phyloP scores from a whole-genome alignment of 2,113 vertebrate genomes.

The Corythornis madagascariensis region DNA sequence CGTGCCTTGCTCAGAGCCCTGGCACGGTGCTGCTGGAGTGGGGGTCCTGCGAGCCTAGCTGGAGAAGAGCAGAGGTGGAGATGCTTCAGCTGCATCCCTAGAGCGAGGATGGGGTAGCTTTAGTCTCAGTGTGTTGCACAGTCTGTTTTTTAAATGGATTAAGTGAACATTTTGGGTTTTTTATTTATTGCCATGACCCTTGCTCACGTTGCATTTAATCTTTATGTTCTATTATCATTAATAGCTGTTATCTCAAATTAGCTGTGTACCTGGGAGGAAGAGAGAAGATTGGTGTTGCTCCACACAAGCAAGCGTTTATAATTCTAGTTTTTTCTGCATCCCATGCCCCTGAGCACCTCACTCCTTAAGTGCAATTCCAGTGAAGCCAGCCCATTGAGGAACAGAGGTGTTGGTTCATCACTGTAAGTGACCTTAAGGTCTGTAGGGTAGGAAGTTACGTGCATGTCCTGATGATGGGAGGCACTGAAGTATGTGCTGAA shows the following conservation, averaged over 20 bases:
- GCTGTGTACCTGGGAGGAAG: background rate
- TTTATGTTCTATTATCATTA: background rate
- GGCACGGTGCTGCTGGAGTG: no score
- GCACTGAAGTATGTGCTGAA: background rate
- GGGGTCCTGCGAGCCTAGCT: background rate
- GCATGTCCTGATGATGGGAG: background rate
- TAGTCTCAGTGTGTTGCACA: background rate
- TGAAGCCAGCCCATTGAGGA: background rate
- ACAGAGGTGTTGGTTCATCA: background rate
- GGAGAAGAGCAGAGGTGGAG: background rate
- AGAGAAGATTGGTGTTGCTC: background rate
- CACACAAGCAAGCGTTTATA: background rate
- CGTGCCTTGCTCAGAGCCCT: fast-evolving
- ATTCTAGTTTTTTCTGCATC: background rate
- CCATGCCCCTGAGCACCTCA: fast-evolving
- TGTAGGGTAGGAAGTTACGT: background rate
- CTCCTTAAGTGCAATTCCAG: background rate
- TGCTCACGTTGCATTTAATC: background rate
- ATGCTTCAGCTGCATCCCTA: background rate
- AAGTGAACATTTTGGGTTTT: background rate
- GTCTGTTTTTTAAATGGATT: background rate
- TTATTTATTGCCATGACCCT: background rate
- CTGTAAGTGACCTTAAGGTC: no score
- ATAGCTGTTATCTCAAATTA: background rate
- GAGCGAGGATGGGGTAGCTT: background rate